phyloP scores from a whole-genome alignment of 2,888 invertebrate genomes.

The Hofmannophila pseudospretella region DNA sequence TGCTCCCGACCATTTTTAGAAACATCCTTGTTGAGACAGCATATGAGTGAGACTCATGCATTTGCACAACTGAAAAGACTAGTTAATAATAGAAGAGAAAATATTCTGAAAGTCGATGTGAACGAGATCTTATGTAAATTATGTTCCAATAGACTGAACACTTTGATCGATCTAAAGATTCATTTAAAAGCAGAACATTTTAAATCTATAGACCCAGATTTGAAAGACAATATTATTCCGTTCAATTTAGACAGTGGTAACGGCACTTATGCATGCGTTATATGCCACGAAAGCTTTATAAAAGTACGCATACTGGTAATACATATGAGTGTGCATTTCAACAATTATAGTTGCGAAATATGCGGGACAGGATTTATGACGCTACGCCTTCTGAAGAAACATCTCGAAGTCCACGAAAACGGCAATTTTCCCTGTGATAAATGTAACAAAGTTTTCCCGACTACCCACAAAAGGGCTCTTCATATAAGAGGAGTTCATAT shows the following conservation, averaged over 20 bases:
- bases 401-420: conserved; percentile 64
- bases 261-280: conserved; percentile 53
- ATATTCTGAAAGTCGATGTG: conserved; percentile 62
- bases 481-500: conserved; percentile 64
- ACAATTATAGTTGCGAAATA: conserved; percentile 67
- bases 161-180: conserved; percentile 44
- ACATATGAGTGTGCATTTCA: conserved; percentile 70
- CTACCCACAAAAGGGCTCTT: conserved; percentile 54
- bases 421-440: conserved; percentile 63
- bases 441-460: conserved; percentile 62
- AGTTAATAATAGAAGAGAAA: conserved; percentile 59
- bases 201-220: conserved; percentile 51
- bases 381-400: conserved; percentile 57
- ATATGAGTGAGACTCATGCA: conserved; percentile 52
- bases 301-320: conserved; percentile 64
- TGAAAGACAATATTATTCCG: conserved; percentile 67
- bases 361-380: conserved; percentile 71
- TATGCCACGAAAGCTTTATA: conserved; percentile 57
- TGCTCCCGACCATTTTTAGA: conserved; percentile 63
- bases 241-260: conserved; percentile 49
- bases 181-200: conserved; percentile 55
- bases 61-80: conserved; percentile 55
- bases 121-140: conserved; percentile 56
- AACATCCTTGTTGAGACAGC: conserved; percentile 42
- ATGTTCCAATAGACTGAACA: conserved; percentile 37